Conservation (phyloP, 2,113 vertebrate species). For the Lanius ludovicianus region DNA sequence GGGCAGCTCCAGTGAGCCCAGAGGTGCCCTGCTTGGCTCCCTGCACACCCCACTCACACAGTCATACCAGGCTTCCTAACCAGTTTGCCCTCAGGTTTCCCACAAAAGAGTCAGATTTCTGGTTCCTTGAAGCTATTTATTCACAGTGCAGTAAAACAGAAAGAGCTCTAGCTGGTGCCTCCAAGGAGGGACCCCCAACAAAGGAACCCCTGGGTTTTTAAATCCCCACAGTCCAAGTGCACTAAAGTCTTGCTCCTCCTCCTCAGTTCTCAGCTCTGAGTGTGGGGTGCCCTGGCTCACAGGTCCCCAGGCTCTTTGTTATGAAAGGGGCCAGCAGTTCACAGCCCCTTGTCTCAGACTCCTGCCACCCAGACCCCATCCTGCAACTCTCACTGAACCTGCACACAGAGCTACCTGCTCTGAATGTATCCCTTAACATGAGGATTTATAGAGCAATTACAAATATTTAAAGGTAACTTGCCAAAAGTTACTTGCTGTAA, state of each 20-base stretch:
- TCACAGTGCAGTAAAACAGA: background rate
- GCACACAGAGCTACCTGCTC: background rate
- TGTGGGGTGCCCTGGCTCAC: too few species aligned
- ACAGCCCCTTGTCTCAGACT: background rate
- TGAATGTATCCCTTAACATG: background rate
- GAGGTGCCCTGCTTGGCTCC: background rate
- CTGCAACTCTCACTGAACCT: background rate
- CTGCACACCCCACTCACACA: too few species aligned
- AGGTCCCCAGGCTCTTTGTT: background rate
- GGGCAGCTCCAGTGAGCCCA: background rate
- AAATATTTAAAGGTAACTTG: background rate
- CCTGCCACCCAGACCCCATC: background rate
- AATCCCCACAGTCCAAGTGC: accelerated
- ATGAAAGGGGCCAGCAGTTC: too few species aligned
- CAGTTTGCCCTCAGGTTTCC: accelerated
- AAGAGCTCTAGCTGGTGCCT: accelerated
- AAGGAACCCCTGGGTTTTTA: background rate
- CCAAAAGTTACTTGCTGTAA: background rate
- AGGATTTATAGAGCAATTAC: background rate
- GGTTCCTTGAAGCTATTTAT: background rate
- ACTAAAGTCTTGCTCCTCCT: background rate
- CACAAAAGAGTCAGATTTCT: background rate
- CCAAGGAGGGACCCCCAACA: background rate
- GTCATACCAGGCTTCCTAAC: background rate
- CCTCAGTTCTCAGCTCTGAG: background rate